These are phyloP conservation scores for Euphonia xanthogaster DNA, from an alignment of 2,797 vertebrate genomes.

Conservation along the genomic window DNA sequence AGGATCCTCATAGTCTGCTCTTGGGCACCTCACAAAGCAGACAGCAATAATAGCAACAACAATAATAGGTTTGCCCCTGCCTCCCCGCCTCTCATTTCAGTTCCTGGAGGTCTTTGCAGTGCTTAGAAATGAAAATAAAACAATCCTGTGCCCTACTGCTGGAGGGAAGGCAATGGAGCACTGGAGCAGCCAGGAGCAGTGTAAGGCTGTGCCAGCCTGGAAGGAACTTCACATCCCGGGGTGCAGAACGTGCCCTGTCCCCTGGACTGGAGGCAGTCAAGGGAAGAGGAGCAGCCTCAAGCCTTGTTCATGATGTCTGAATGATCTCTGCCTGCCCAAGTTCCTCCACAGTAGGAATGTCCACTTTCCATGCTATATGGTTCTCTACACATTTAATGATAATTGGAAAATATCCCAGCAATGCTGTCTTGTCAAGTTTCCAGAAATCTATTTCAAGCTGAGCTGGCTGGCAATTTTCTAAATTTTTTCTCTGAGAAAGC, in stretches of 20 bases:
- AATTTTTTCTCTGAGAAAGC: not conserved
- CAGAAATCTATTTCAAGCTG: not conserved
- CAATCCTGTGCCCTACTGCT: not conserved
- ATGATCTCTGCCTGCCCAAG: not conserved
- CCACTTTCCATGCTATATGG: not conserved
- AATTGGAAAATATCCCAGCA: not conserved
- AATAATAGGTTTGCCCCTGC: not conserved
- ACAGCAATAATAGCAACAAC: not conserved
- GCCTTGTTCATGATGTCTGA: not conserved
- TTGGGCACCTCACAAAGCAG: not conserved
- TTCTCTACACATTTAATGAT: not conserved
- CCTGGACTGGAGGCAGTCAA: accelerated
- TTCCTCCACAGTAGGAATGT: not conserved
- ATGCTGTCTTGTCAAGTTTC: not conserved
- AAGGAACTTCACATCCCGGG: not conserved
- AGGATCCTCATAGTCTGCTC: not conserved
- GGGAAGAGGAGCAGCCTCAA: not conserved
- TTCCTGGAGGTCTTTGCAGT: not conserved
- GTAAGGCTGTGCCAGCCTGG: not conserved
- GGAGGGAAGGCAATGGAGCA: not conserved
- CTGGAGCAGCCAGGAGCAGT: not conserved
- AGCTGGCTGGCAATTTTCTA: not conserved
- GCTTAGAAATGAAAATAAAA: not conserved
- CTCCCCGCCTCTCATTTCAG: not conserved
- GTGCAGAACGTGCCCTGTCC: not conserved